Evolutionary conservation across 2,888 invertebrate species (phyloP).

Genomic region (Ctena decussata): DNA sequence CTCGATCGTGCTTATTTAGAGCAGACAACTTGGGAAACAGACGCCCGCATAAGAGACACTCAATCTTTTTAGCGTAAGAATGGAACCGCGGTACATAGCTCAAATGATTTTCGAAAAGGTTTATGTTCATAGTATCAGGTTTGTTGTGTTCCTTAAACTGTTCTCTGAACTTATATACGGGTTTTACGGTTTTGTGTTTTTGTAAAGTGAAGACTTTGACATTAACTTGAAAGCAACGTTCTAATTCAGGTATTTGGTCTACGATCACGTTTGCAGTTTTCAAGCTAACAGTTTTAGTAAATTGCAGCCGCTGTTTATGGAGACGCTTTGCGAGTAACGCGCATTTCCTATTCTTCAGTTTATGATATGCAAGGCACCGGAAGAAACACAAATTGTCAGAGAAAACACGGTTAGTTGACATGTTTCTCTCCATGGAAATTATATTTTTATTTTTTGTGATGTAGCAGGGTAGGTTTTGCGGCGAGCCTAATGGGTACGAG

Average conservation of each 20-base stretch:
- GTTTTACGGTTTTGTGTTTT: conserved; percentile 3
- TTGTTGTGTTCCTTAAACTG: neutral
- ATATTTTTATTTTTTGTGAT: neutral
- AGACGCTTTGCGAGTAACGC: neutral
- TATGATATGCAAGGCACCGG: neutral
- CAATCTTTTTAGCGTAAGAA: neutral
- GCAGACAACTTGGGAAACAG: neutral
- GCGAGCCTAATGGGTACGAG: neutral
- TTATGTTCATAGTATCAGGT: conserved; percentile 24
- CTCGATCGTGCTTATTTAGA: neutral
- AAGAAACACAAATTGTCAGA: neutral
- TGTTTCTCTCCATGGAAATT: neutral
- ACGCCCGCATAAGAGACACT: conserved; percentile 10
- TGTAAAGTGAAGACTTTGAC: conserved; percentile 15
- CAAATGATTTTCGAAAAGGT: conserved; percentile 26
- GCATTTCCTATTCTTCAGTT: neutral
- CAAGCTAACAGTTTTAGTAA: neutral
- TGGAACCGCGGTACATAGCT: conserved; percentile 20
- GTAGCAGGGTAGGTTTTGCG: neutral
- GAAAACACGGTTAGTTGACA: neutral
- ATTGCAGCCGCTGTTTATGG: neutral
- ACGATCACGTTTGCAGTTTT: no score
- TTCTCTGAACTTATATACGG: conserved; percentile 14
- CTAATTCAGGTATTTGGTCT: no score
- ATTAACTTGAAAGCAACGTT: conserved; percentile 28